Percentiles rank a stretch among this genome's conserved stretches.
Evolutionary conservation across 2,888 invertebrate genomes (phyloP).

Genomic region (Branchipolynoe longqiensis): DNA sequence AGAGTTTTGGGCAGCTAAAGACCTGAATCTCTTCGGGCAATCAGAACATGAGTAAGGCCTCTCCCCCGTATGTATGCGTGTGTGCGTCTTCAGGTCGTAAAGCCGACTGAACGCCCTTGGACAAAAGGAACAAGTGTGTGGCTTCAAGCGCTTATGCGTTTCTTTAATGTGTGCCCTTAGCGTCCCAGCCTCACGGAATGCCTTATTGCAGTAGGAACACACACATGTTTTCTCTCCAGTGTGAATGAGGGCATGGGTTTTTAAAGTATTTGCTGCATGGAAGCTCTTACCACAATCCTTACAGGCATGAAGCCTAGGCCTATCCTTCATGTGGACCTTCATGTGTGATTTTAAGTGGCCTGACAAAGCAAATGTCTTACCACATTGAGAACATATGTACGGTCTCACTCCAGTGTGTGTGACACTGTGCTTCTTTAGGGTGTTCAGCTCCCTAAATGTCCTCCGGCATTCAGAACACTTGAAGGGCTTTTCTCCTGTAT

Average conservation of each 20-base stretch:
- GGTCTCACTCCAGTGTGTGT: slow-evolving; percentile 55
- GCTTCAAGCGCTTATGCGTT: slow-evolving; percentile 61
- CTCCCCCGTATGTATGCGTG: slow-evolving; percentile 60
- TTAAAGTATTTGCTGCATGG: slow-evolving; percentile 57
- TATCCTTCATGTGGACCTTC: slow-evolving; percentile 51
- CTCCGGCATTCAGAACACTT: slow-evolving; percentile 60
- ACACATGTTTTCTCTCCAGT: slow-evolving; percentile 60
- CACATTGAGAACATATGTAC: slow-evolving; percentile 58
- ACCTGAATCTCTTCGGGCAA: slow-evolving; percentile 37
- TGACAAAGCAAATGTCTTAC: slow-evolving; percentile 58
- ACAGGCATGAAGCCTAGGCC: slow-evolving; percentile 55
- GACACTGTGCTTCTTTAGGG: slow-evolving; percentile 57
- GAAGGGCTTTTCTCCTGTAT: slow-evolving; percentile 60
- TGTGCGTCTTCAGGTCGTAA: slow-evolving; percentile 59
- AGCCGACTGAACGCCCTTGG: slow-evolving; percentile 53
- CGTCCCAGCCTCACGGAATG: slow-evolving; percentile 52
- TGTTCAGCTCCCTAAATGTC: slow-evolving; percentile 58
- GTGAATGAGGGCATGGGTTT: slow-evolving; percentile 53
- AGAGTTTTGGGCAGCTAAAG: not conserved
- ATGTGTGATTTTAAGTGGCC: slow-evolving; percentile 59
- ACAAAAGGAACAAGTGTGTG: slow-evolving; percentile 59
- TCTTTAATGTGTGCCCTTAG: slow-evolving; percentile 61
- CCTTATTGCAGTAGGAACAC: slow-evolving; percentile 60
- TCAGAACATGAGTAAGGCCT: slow-evolving; percentile 54
- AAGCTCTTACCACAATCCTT: slow-evolving; percentile 60